Base-by-base conservation (phyloP, 2,113 vertebrate species). In the Forbesichthys papilliferus region DNA sequence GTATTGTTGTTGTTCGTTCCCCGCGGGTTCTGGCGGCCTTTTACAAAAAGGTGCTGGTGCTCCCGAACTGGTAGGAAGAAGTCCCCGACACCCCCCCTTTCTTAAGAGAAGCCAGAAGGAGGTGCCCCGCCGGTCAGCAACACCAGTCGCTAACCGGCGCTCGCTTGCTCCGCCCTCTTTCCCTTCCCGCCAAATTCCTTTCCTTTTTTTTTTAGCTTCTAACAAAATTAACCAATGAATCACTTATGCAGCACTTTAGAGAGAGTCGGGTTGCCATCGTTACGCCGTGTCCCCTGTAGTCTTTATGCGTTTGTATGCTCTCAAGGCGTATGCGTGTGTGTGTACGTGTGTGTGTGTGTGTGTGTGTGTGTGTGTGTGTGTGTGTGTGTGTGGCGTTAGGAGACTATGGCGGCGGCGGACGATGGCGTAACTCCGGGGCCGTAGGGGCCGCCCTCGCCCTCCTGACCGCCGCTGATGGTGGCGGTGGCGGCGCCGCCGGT, bases 401-500 rank as follows among this genome's bases (percentile, higher is more conserved):
- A 98, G 88, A 98, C 95, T 85, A 98, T 94, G 1, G 97, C 93
- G 48, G 96, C 91, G 52, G 94, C 93, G 83, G 95, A 95, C 13
- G 96, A 95, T 14, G 96, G 95, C 7, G 96, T 96, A 93, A 98
- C 96, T 48, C 86, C 95, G 72, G 93, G 91, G 75, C 93, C 91
- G 77, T 89, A 69, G 68, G 86, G 65, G 36, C 87, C 86, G 60
- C 91, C 91, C 61, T 86, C 94, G 90, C 93, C 92, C 61, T 62
- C 61, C 61, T 62, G 61, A 46, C 61, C 16, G 90, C 92, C 92
- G 0, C 85, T 88, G 74, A 94, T 94, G 80, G 93, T 93, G 81
- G 92, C 93, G 79, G 75, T 92, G 91, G 93, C 94, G 5, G 95
- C 93, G 75, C 83, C 96, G 14, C 92, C 94, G 84, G 95, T 90